phyloP scores from a whole-genome alignment of 2,888 invertebrate species.

The Cerastoderma edule region DNA sequence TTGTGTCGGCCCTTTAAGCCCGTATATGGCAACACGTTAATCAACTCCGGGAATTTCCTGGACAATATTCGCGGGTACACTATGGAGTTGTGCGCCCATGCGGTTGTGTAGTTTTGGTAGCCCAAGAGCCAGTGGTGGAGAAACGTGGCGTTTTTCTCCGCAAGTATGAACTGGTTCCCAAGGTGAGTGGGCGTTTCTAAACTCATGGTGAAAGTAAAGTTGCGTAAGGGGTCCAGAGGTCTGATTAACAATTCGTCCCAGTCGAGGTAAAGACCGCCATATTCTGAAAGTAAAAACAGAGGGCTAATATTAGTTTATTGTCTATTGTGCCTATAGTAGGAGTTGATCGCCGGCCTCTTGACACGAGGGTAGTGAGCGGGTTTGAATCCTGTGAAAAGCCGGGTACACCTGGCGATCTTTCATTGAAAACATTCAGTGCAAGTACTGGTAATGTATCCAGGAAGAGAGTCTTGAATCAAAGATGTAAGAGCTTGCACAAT shows the following conservation, averaged over 20 bases:
- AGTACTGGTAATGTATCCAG: too few relatives aligned
- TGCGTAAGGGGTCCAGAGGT: slow-evolving; percentile 13
- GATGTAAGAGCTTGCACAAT: too few relatives aligned
- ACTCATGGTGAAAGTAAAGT: slow-evolving; percentile 1
- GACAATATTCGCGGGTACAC: slow-evolving; percentile 3
- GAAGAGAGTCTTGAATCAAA: too few relatives aligned
- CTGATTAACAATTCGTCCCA: slow-evolving; percentile 25
- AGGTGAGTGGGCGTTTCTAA: neutral
- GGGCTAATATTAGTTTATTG: neutral
- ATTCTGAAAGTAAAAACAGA: slow-evolving; percentile 19
- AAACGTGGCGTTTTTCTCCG: slow-evolving; percentile 27
- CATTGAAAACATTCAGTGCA: too few relatives aligned
- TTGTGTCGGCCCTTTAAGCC: neutral
- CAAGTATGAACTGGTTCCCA: slow-evolving; percentile 23
- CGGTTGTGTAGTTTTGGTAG: slow-evolving; percentile 2
- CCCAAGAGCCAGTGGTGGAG: slow-evolving; percentile 17
- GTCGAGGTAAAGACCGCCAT: slow-evolving; percentile 26
- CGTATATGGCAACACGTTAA: slow-evolving; percentile 23
- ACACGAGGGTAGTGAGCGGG: too few relatives aligned
- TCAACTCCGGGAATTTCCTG: slow-evolving; percentile 23
- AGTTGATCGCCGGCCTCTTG: too few relatives aligned
- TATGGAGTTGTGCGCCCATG: slow-evolving; percentile 16
- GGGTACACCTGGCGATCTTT: too few relatives aligned
- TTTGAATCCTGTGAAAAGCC: too few relatives aligned
- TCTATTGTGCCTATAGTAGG: too few relatives aligned